These are phyloP conservation scores for Melanargia galathea DNA, from an alignment of 2,888 invertebrate genomes.

Conservation along the genomic window DNA sequence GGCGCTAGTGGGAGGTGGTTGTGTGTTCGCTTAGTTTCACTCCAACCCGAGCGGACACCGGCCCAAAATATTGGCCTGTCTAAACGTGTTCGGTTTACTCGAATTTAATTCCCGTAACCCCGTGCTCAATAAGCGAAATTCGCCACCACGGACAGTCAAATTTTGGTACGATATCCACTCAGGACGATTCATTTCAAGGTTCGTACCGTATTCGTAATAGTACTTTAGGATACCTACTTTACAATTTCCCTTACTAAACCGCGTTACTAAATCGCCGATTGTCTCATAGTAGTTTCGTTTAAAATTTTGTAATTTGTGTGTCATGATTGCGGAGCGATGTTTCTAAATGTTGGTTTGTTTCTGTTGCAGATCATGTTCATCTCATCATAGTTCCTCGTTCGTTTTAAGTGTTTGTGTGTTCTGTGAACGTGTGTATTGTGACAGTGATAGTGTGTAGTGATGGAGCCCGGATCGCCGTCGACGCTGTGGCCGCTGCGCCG, in stretches of 20 bases:
- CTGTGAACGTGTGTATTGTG: conserved; percentile 73
- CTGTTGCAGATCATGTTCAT: conserved; percentile 81
- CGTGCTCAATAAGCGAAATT: conserved; percentile 62
- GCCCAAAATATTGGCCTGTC: conserved; percentile 83
- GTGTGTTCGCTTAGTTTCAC: conserved; percentile 77
- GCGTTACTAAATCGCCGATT: conserved; percentile 66
- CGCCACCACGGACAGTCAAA: conserved; percentile 78
- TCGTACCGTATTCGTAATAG: conserved; percentile 75
- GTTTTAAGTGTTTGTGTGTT: conserved; percentile 74
- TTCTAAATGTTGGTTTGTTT: conserved; percentile 61
- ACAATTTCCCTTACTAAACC: conserved; percentile 77
- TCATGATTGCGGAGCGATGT: conserved; percentile 45
- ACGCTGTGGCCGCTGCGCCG: conserved; percentile 76
- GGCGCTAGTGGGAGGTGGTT: conserved; percentile 75
- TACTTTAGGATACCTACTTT: conserved; percentile 39
- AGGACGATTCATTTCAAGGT: conserved; percentile 81
- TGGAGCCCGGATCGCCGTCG: conserved; percentile 79
- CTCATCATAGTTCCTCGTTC: conserved; percentile 78
- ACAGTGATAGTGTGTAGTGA: conserved; percentile 73
- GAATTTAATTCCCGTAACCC: conserved; percentile 75
- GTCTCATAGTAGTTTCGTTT: conserved; percentile 61
- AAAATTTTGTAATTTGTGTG: conserved; percentile 65
- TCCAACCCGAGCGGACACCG: conserved; percentile 82
- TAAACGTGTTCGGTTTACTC: conserved; percentile 76
- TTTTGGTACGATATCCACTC: conserved; percentile 83